Evolutionary conservation across 2,888 invertebrate genomes (phyloP).

Genomic region (Erynnis tages): DNA sequence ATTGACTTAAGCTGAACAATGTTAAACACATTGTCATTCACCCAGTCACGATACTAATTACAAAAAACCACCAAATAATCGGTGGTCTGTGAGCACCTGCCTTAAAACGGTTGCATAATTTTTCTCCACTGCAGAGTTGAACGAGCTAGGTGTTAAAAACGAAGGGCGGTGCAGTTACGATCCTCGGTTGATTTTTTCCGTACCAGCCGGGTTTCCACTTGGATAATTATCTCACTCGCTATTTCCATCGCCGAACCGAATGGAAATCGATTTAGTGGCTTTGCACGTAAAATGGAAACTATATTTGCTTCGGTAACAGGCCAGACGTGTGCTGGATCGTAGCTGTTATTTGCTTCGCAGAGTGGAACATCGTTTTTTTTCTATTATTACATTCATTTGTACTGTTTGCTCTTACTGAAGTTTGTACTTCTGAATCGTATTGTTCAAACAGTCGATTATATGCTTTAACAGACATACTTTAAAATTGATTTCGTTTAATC

Average conservation of each 20-base stretch:
- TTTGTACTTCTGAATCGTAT: too few species aligned
- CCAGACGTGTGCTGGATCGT: background rate
- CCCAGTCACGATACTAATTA: too few species aligned
- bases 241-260: conserved; percentile 9
- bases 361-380: background rate
- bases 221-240: conserved; percentile 12
- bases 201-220: conserved; percentile 10
- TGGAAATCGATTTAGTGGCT: conserved; percentile 10
- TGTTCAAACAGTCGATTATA: too few species aligned
- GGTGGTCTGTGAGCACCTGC: too few species aligned
- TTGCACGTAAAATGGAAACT: background rate
- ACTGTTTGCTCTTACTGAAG: too few species aligned
- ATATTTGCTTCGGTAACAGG: background rate
- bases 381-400: background rate
- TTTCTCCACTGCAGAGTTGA: conserved; percentile 3
- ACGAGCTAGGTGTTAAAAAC: conserved; percentile 12
- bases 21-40: too few species aligned
- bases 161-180: conserved; percentile 9
- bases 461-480: too few species aligned
- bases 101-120: conserved; percentile 10
- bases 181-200: conserved; percentile 5
- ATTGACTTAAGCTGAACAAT: too few species aligned
- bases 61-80: too few species aligned
- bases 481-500: too few species aligned
- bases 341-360: background rate